A percentile compares a stretch with the other conserved stretches of the same genome.
Conservation (phyloP, 2,888 invertebrate genomes). For the Cheilosia urbana region DNA sequence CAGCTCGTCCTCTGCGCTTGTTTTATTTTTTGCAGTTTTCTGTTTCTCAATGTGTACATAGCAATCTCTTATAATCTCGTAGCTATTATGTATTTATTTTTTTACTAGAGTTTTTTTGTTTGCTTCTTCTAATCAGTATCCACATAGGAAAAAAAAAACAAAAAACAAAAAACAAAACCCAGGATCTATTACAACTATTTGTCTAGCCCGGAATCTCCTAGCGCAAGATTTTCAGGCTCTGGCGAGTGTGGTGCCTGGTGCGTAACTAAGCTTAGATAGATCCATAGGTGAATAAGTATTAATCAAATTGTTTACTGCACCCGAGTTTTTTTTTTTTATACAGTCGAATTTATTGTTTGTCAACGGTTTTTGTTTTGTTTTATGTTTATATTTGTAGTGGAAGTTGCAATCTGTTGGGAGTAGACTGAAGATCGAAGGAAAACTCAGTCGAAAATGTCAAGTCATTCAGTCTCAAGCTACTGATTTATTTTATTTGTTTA, state of each 20-base stretch:
- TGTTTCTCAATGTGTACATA: slow-evolving; percentile 66
- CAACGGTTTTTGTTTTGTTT: background rate
- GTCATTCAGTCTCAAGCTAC: no score
- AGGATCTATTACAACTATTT: background rate
- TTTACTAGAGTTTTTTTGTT: slow-evolving; percentile 5
- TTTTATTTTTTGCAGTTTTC: slow-evolving; percentile 19
- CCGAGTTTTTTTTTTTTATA: slow-evolving; percentile 6
- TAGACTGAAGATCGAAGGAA: background rate
- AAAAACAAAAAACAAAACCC: background rate
- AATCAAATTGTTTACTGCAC: slow-evolving; percentile 60
- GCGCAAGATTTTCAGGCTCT: slow-evolving; percentile 24
- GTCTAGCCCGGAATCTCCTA: slow-evolving; percentile 20
- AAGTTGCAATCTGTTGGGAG: background rate
- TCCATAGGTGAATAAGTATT: slow-evolving; percentile 65
- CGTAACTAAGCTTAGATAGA: slow-evolving; percentile 68
- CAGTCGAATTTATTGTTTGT: slow-evolving; percentile 1
- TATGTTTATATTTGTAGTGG: slow-evolving; percentile 9
- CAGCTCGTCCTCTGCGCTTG: slow-evolving; percentile 8
- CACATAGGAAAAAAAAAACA: background rate
- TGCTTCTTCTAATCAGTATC: slow-evolving; percentile 16
- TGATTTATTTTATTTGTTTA: no score
- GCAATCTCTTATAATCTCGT: slow-evolving; percentile 47
- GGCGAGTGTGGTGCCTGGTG: slow-evolving; percentile 28
- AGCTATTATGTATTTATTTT: slow-evolving; percentile 41
- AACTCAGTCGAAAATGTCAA: background rate